Evolutionary conservation across 2,888 invertebrate genomes (phyloP), one percentile per base, ranked within the genome.

Genomic region (Diaperis boleti): DNA sequence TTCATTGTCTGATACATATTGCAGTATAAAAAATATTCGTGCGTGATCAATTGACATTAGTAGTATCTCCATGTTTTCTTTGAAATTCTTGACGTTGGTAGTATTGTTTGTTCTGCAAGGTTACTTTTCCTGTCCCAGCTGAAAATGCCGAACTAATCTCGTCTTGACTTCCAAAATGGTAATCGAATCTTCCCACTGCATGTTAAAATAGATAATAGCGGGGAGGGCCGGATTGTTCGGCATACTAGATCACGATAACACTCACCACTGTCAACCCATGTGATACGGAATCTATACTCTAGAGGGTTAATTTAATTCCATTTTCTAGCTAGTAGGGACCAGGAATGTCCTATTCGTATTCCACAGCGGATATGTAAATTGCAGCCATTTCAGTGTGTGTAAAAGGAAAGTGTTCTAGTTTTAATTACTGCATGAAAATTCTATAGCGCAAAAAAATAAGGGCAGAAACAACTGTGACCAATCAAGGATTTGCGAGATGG

Each of bases 241-340:
- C 47, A 29, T n/a, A 49, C 49, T 33, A 49, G 18, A 50, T 50
- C 52, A 52, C 52, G 52, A 52, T 52, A 52, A 52, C 52, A 35
- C 50, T 50, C 31, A 13, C 45, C 47, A 47, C 18, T 18, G 49
- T 50, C 35, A 33, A 37, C 37, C 52, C 52, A 52, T 52, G 52
- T 52, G 52, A 52, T 50, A 37, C 52, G 37, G 14, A 52, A 52
- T 52, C 52, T 52, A 39, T 52, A 35, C 52, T 26, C 52, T 14
- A 10, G 52, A 52, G 52, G 52, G 52, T 52, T 52, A 52, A 52
- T 52, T 52, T 39, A 37, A 52, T 52, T 39, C 52, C 37, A 37
- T 52, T 52, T 52, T 52, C 52, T 14, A 11, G 35, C 18, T 18
- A 49, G 49, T 49, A 33, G 18, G 29, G 47, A 31, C 29, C 15